Evolutionary conservation across 2,113 vertebrate species (phyloP).

Genomic region (Haplochromis vanheusdeni): DNA sequence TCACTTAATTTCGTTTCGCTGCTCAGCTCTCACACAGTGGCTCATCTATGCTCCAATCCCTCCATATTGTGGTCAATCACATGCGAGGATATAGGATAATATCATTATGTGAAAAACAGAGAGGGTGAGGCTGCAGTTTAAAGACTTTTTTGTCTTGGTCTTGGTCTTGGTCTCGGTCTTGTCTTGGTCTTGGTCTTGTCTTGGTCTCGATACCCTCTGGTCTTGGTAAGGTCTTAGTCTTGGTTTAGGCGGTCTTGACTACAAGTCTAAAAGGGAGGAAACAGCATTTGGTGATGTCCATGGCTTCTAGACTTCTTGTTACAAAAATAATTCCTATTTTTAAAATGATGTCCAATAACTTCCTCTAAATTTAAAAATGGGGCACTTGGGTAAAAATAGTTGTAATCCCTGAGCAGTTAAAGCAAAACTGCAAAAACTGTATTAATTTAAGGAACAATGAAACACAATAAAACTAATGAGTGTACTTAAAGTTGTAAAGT

Average conservation of each 20-base stretch:
- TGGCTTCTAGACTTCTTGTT: neutral
- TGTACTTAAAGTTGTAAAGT: neutral
- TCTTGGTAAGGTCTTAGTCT: neutral
- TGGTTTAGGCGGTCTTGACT: neutral
- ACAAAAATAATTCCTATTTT: neutral
- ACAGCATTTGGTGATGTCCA: neutral
- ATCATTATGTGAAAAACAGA: neutral
- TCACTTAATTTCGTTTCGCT: too few species aligned
- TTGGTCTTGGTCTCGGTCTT: neutral
- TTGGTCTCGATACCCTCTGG: neutral
- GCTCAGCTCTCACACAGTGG: neutral
- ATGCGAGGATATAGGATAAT: neutral
- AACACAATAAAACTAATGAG: neutral
- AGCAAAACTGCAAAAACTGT: neutral
- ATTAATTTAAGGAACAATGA: neutral
- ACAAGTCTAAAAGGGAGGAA: neutral
- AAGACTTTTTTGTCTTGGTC: neutral
- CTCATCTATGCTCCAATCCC: rapidly evolving
- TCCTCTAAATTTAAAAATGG: neutral
- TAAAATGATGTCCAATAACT: neutral
- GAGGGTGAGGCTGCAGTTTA: neutral
- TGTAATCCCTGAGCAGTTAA: neutral
- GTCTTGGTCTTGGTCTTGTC: neutral
- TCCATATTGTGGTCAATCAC: neutral
- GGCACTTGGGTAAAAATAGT: neutral